Conservation (phyloP, 2,888 invertebrate species). For the Philaethria dido region DNA sequence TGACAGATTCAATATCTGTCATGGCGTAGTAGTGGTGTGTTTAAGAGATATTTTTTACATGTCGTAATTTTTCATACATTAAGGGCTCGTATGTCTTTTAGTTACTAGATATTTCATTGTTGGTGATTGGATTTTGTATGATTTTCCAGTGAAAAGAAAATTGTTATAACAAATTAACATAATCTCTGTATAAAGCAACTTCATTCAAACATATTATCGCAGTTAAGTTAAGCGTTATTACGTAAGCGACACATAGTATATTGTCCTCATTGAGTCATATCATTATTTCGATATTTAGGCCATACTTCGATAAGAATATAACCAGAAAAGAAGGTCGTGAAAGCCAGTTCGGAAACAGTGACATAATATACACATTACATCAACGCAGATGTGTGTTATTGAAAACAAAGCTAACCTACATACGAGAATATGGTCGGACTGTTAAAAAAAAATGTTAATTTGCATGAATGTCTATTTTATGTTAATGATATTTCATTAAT, state of each 20-base stretch:
- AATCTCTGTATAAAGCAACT: background rate
- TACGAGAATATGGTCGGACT: background rate
- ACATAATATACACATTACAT: slow-evolving; percentile 45
- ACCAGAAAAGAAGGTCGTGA: slow-evolving; percentile 45
- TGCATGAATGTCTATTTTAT: background rate
- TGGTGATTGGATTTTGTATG: no score
- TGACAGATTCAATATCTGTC: no score
- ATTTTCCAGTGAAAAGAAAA: no score
- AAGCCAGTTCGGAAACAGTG: slow-evolving; percentile 50
- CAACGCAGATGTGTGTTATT: slow-evolving; percentile 25
- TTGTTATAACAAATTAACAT: no score
- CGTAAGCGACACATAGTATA: slow-evolving; percentile 1
- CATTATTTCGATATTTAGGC: slow-evolving; percentile 24
- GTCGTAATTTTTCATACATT: background rate
- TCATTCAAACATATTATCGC: background rate
- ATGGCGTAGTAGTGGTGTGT: no score
- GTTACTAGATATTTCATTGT: no score
- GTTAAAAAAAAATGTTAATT: background rate
- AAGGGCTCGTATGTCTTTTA: no score
- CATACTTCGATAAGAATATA: slow-evolving; percentile 21
- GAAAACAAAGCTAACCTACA: slow-evolving; percentile 37
- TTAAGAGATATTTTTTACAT: background rate
- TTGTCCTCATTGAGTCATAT: slow-evolving; percentile 15
- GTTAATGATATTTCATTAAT: background rate
- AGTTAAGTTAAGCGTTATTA: background rate